Evolutionary conservation across 2,888 invertebrate species (phyloP), one percentile per base, ranked within the genome.

Genomic region (Chloroclystis v-ata): DNA sequence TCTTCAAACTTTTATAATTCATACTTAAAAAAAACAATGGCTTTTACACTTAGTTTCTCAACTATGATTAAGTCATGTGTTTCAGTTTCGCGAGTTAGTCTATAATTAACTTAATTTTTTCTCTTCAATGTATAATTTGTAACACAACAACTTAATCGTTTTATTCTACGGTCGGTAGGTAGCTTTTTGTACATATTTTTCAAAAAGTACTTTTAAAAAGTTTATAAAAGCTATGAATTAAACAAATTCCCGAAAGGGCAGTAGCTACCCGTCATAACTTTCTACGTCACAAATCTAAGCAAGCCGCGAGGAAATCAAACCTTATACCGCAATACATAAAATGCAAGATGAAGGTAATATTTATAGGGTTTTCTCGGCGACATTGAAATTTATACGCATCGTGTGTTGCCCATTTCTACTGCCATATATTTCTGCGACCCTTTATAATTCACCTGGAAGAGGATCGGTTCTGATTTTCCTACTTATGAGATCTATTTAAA

Each of bases 381-480:
- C 57, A 56, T 49, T 53, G 43, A 64, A 59, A 67, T 65, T 69
- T 67, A 66, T 63, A 51, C 53, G 46, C 43, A 50, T 54, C 49
- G 52, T 57, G 54, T 60, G 53, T 43, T 39, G 39, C 48, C 43
- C 47, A 59, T 63, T 63, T 56, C 58, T 41, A 43, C 50, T 48
- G 44, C 40, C 49, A 59, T 66, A 56, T 60, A 58, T 59, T 41
- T 30, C 30, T 40, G 47, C 45, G 55, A 47, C 47, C 53, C 42
- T 35, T 35, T 37, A 46, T 41, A 50, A 52, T 42, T 48, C 42
- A 44, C 39, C 37, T 13, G 33, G 14, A 41, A 33, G 6, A 6
- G 14, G 32, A 47, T 52, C 38, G 33, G 25, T 48, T 48, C 45
- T 43, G 40, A 54, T 52, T 52, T 47, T 30, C 33, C 42, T 37